Evolutionary conservation across 2,113 vertebrate genomes (phyloP).

Genomic region (Petrocephalus zakoni): DNA sequence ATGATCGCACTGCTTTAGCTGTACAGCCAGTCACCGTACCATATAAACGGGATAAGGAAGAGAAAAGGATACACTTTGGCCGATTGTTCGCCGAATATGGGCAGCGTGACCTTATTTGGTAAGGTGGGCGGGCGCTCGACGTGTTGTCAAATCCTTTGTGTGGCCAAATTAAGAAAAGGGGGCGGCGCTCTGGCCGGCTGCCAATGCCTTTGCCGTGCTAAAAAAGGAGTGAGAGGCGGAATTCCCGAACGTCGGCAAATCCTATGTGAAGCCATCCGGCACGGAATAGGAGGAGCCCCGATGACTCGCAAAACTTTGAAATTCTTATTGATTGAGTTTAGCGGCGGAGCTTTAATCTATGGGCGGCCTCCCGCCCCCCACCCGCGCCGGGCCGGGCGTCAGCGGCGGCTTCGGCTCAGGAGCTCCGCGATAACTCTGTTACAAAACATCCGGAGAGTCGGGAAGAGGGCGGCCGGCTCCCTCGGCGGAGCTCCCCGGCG

Average conservation of each 20-base stretch:
- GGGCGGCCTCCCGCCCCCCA: constrained; percentile 48
- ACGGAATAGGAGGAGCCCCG: constrained; percentile 58
- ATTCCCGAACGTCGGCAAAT: constrained; percentile 56
- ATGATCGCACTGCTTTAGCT: constrained; percentile 90
- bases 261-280: constrained; percentile 60
- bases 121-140: constrained; percentile 50
- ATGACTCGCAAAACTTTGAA: constrained; percentile 58
- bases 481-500: background rate
- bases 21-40: constrained; percentile 83
- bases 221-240: constrained; percentile 69
- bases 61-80: constrained; percentile 51
- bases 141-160: constrained; percentile 57
- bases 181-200: constrained; percentile 45
- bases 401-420: constrained; percentile 38
- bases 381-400: constrained; percentile 56
- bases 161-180: constrained; percentile 50
- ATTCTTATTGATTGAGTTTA: constrained; percentile 61
- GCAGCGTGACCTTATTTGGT: constrained; percentile 67
- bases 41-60: constrained; percentile 81
- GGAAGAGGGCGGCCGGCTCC: background rate
- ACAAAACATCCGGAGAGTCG: constrained; percentile 46
- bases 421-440: constrained; percentile 44
- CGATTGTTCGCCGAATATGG: constrained; percentile 72
- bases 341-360: constrained; percentile 63
- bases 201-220: constrained; percentile 42